Base-by-base conservation (phyloP, 2,888 invertebrate genomes). In the Fabriciana adippe region DNA sequence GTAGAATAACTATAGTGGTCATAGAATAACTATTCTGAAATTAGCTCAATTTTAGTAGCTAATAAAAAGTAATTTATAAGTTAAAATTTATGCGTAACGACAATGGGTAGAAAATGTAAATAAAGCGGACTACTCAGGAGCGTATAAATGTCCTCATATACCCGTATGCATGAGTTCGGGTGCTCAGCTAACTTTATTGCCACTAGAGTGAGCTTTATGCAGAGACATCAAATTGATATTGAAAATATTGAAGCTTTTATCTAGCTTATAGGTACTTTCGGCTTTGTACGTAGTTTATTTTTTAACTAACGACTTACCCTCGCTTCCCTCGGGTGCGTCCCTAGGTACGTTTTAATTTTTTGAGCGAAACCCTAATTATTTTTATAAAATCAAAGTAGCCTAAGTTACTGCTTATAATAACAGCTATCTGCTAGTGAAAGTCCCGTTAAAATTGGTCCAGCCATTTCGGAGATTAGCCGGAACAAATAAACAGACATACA, bases 61-160 rank as follows among this genome's bases (percentile, higher is more conserved):
- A 45, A 15, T 48, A 59, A 47, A 59, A 59, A 48, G 47, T 47
- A 59, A n/a, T 14, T 18, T 21, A 56, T 26, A 59, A 45, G 59
- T 59, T 14, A 62, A 54, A 62, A 15, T 45, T 31, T 26, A 21
- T 8, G 11, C 41, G 21, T 62, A 62, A 62, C 62, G 45, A 57
- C 57, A 21, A 51, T 62, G 66, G 48, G n/a, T 50, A 50, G 59
- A 55, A 66, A 59, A 69, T 69, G 69, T 63, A 66, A 69, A 69
- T 66, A 69, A 55, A 66, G 63, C 63, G 59, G 64, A 31, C 55
- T 35, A 62, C 68, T 60, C 55, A 55, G 53, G 18, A 65, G 64
- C 48, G n/a, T 56, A 64, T 70, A 69, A 67, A 69, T 60, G 67
- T 63, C 55, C 64, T 53, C 35, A 18, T 54, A 31, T 55, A 41